These are phyloP conservation scores for Pseudoatta argentina DNA, from an alignment of 1,140 invertebrate species.

Conservation along the genomic window DNA sequence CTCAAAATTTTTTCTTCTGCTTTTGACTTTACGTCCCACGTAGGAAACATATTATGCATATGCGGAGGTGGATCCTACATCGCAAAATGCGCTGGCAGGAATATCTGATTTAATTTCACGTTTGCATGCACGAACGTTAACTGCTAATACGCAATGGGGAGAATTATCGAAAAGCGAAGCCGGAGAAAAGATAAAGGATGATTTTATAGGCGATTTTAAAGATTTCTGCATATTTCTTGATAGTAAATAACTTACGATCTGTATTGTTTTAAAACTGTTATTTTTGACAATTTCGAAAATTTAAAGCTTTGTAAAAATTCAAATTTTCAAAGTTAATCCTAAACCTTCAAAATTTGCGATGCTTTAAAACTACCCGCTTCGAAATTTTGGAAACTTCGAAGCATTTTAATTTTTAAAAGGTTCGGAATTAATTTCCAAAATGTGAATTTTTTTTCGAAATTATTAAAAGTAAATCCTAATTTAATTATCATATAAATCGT, in stretches of 20 bases:
- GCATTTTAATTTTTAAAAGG: no score
- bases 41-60: constrained; percentile 84
- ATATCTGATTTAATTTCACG: constrained; percentile 85
- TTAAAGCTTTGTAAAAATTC: no score
- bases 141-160: constrained; percentile 86
- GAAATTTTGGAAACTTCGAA: no score
- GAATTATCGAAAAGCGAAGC: constrained; percentile 85
- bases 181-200: constrained; percentile 83
- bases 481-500: not conserved
- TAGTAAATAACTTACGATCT: constrained; percentile 79
- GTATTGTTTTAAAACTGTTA: not conserved
- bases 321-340: no score
- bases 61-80: constrained; percentile 80
- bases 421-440: no score
- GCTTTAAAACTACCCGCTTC: no score
- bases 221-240: constrained; percentile 87
- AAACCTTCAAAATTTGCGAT: no score
- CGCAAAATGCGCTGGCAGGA: constrained; percentile 80
- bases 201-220: constrained; percentile 87
- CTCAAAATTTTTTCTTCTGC: not conserved
- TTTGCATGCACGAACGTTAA: constrained; percentile 85
- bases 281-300: no score
- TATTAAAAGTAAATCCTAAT: no score
- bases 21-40: not conserved
- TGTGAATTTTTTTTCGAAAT: no score